Conservation (phyloP, 2,113 vertebrate species). For the Sinocyclocheilus grahami region DNA sequence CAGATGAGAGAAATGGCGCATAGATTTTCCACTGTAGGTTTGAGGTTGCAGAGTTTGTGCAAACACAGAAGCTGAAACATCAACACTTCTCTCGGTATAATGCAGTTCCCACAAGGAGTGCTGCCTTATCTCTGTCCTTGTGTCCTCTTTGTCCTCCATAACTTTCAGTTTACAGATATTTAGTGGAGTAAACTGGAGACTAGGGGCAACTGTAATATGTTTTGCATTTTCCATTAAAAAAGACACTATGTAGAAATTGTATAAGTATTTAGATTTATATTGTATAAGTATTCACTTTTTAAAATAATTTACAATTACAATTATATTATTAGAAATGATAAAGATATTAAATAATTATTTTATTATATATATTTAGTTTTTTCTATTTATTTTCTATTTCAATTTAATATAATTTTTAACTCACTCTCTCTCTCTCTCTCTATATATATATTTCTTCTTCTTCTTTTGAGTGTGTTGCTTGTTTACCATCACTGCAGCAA, state of each 20-base stretch:
- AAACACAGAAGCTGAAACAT: constrained; percentile 32
- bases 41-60: background rate
- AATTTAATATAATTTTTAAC: too few species aligned
- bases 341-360: background rate
- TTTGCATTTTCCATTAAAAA: background rate
- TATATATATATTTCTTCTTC: too few species aligned
- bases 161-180: background rate
- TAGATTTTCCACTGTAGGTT: constrained; percentile 7
- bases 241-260: too few species aligned
- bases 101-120: background rate
- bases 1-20: background rate
- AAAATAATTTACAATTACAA: background rate
- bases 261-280: background rate
- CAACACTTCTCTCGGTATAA: background rate
- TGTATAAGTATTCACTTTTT: background rate
- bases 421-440: too few species aligned
- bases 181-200: background rate
- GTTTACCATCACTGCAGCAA: constrained; percentile 90
- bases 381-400: too few species aligned
- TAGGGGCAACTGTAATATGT: background rate
- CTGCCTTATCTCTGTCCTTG: background rate
- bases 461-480: background rate
- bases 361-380: background rate
- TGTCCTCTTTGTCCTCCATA: background rate
- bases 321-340: background rate